Percentiles rank a stretch among this genome's conserved stretches.
Evolutionary conservation across 2,888 invertebrate species (phyloP).

Genomic region (Rotaria macrura): DNA sequence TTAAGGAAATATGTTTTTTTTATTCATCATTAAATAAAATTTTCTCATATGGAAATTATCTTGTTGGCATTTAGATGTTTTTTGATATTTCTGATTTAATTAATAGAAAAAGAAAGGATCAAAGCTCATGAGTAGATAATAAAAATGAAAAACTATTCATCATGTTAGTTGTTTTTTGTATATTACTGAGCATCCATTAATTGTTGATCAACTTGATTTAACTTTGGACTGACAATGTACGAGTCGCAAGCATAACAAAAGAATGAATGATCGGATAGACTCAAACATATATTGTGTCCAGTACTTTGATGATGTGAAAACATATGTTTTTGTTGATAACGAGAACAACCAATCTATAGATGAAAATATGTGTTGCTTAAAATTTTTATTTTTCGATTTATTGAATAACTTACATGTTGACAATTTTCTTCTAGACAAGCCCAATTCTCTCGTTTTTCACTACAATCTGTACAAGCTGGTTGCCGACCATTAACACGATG

Average conservation of each 20-base stretch:
- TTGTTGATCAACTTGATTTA: neutral
- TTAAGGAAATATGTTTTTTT: too few species aligned
- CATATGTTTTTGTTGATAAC: conserved; percentile 69
- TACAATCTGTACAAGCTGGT: conserved; percentile 57
- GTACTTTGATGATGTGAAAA: conserved; percentile 58
- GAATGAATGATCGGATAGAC: conserved; percentile 69
- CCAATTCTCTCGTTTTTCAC: conserved; percentile 64
- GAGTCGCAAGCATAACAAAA: conserved; percentile 76
- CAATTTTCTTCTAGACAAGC: conserved; percentile 56
- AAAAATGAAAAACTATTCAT: too few species aligned
- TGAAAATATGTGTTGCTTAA: conserved; percentile 48
- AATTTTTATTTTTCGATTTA: neutral
- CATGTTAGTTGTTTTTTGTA: too few species aligned
- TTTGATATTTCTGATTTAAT: too few species aligned
- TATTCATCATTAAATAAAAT: too few species aligned
- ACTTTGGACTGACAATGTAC: conserved; percentile 59
- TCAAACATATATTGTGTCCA: conserved; percentile 66
- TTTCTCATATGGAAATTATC: too few species aligned
- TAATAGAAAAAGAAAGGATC: too few species aligned
- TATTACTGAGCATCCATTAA: neutral
- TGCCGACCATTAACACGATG: neutral
- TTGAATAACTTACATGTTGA: neutral
- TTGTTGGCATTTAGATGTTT: too few species aligned
- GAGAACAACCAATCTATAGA: conserved; percentile 62
- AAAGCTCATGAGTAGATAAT: too few species aligned